Conservation (phyloP, 2,113 vertebrate species). For the Tringa solitaria region DNA sequence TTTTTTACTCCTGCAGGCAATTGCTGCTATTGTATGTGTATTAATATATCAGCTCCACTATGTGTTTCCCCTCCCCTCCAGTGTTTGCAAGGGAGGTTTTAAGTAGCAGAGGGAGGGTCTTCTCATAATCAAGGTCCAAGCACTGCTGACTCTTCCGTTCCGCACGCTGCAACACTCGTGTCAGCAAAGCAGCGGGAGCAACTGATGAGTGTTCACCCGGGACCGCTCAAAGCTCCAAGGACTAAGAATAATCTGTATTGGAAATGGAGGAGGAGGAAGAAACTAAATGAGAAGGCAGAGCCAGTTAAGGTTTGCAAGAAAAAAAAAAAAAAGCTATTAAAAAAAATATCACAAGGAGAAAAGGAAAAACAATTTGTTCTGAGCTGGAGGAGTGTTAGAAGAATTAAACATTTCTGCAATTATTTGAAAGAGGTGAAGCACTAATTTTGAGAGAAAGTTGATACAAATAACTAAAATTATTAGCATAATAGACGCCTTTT, state of each 20-base stretch:
- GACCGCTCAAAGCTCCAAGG: conserved; percentile 57
- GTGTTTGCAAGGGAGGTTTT: conserved; percentile 35
- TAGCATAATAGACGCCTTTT: not conserved
- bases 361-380: not conserved
- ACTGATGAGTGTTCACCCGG: conserved; percentile 18
- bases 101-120: conserved; percentile 33
- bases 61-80: conserved; percentile 54
- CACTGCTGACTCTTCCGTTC: conserved; percentile 46
- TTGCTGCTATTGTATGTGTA: conserved; percentile 44
- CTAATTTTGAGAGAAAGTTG: not conserved
- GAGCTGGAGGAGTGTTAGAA: not conserved
- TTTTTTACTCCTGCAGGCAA: conserved; percentile 14
- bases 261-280: conserved; percentile 56
- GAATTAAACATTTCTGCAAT: not conserved
- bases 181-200: conserved; percentile 53
- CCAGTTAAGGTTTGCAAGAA: conserved; percentile 14
- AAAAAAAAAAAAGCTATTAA: not conserved
- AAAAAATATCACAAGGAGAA: not conserved
- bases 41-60: conserved; percentile 46
- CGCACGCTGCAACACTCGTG: not conserved
- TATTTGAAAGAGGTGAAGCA: not conserved
- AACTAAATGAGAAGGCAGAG: conserved; percentile 53
- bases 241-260: conserved; percentile 44
- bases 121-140: conserved; percentile 51
- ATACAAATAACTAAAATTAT: not conserved